Evolutionary conservation across 1,140 invertebrate genomes (phyloP).

Genomic region (Mizuhopecten yessoensis): DNA sequence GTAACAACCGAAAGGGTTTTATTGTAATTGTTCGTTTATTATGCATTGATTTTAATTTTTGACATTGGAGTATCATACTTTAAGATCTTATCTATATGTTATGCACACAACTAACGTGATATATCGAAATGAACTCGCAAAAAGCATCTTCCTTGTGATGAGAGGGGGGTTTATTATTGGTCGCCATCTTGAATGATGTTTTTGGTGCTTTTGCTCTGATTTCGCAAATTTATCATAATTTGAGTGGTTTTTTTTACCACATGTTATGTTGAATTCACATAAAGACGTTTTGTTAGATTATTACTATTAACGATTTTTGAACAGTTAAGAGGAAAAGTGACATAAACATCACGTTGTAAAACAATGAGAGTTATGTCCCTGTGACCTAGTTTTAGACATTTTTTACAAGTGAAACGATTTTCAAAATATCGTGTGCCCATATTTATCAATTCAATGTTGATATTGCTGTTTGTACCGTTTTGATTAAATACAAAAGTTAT

Average conservation of each 20-base stretch:
- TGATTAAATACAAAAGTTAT: too few species aligned
- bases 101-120: background rate
- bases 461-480: too few species aligned
- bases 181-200: slow-evolving; percentile 8
- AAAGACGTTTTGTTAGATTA: too few species aligned
- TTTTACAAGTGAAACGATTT: too few species aligned
- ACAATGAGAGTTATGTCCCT: background rate
- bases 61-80: background rate
- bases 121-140: background rate
- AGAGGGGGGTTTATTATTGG: background rate
- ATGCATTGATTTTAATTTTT: background rate
- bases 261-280: background rate
- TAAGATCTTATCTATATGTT: background rate
- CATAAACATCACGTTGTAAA: background rate
- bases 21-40: background rate
- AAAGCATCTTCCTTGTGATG: background rate
- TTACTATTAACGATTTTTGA: too few species aligned
- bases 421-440: too few species aligned
- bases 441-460: too few species aligned
- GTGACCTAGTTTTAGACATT: background rate
- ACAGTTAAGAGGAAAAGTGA: background rate
- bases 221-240: background rate
- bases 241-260: background rate
- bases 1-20: background rate
- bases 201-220: background rate